Conservation (phyloP, 1,140 invertebrate species). For the Lamellibrachia luymesi region DNA sequence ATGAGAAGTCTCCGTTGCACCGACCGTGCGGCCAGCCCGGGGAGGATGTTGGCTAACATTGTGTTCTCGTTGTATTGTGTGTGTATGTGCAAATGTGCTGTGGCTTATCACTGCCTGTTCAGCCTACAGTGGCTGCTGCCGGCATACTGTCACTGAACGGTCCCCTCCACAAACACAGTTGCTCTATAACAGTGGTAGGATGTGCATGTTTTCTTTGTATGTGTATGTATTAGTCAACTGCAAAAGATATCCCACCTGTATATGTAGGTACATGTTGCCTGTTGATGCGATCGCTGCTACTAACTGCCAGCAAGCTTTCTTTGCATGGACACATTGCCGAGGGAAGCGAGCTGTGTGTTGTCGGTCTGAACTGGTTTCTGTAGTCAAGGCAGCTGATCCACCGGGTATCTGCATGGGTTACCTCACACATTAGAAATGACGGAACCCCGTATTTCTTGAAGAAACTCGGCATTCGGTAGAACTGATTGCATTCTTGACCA, state of each 20-base stretch:
- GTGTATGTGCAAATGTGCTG: not conserved
- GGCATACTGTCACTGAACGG: not conserved
- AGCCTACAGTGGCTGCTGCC: not conserved
- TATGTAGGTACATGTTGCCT: not conserved
- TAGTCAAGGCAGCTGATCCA: not conserved
- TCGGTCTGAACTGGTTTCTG: not conserved
- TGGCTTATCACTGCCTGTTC: not conserved
- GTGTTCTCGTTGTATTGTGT: not conserved
- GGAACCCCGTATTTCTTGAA: not conserved
- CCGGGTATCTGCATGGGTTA: not conserved
- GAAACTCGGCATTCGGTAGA: not conserved
- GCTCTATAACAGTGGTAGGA: not conserved
- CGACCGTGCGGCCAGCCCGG: not conserved
- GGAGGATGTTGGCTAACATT: not conserved
- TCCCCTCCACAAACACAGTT: not conserved
- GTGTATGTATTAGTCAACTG: not conserved
- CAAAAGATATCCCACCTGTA: not conserved
- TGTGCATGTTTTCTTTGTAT: not conserved
- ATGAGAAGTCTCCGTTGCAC: not conserved
- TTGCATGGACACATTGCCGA: not conserved
- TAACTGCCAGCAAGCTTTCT: not conserved
- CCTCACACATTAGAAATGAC: not conserved
- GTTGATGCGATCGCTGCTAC: not conserved
- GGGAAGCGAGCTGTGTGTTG: not conserved
- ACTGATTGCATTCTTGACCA: not conserved